Evolutionary conservation across 2,888 invertebrate genomes (phyloP), one percentile per base, ranked within the genome.

Genomic region (Smittia aterrima): DNA sequence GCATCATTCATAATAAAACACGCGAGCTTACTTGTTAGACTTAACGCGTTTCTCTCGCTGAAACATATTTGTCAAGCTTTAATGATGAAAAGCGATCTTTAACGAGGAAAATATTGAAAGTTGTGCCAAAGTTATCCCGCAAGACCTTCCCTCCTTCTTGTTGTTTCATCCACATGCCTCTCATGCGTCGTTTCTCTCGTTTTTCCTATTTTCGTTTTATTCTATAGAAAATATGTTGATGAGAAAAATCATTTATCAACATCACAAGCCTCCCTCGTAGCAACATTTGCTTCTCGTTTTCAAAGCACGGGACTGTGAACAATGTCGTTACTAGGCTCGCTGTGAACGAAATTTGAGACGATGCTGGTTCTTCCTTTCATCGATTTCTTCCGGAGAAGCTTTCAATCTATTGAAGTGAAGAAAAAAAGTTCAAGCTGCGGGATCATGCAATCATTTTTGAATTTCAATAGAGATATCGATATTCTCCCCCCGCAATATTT

Each of bases 161-260:
- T n/a, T 47, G n/a, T 47, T 47, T 47, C n/a, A n/a, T n/a, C 47
- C n/a, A 47, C n/a, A 16, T 47, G 13, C 47, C 3, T 38, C 38
- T 38, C 11, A 38, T 38, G 38, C 38, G 4, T 38, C 38, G 11
- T 38, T 38, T 11, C 11, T 38, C 11, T 38, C 38, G 38, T 38
- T 32, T 32, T 47, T 47, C 47, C 47, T 3, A 6, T 58, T 9
- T 58, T 58, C 58, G 13, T 47, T 64, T 64, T 27, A 25, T 64
- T n/a, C 27, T 66, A 22, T 62, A 38, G 22, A 54, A 20, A 72
- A 58, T 72, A 62, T 72, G 62, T 72, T 72, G 62, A 72, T 62
- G 72, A 40, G 62, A 62, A 62, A 72, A 62, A 72, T 62, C 58
- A 72, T 72, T 72, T 72, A 72, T 72, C 72, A 72, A 72, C 72